Percentiles rank a stretch among this genome's conserved stretches.
phyloP scores from a whole-genome alignment of 2,113 vertebrate genomes.

The Halcyon senegalensis region DNA sequence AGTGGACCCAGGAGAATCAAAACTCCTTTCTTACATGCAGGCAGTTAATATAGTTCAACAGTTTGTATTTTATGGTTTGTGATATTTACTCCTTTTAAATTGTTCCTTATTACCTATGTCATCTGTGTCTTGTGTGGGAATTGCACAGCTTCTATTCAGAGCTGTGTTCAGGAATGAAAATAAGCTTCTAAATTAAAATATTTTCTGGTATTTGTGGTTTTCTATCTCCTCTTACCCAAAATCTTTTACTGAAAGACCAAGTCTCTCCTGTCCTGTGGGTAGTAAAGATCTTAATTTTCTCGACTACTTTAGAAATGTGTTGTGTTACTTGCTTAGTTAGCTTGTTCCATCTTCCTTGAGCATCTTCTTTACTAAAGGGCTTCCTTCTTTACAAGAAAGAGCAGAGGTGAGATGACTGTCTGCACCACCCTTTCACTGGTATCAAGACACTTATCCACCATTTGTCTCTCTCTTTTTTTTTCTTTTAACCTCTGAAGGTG shows the following conservation, averaged over 20 bases:
- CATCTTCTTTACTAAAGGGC: background rate
- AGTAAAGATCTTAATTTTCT: background rate
- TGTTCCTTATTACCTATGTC: background rate
- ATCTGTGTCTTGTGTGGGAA: background rate
- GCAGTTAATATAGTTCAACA: background rate
- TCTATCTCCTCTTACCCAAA: background rate
- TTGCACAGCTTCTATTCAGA: background rate
- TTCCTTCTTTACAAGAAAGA: background rate
- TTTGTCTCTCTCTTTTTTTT: background rate
- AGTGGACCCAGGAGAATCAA: background rate
- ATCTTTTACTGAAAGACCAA: background rate
- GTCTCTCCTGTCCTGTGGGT: background rate
- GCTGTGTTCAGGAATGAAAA: background rate
- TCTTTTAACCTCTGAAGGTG: background rate
- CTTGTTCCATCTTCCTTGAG: background rate
- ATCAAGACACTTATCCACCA: background rate
- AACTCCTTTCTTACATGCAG: background rate
- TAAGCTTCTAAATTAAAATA: background rate
- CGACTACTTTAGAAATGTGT: background rate
- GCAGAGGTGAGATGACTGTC: background rate
- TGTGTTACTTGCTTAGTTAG: background rate
- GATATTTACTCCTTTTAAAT: background rate
- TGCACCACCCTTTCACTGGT: background rate
- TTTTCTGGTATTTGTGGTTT: background rate
- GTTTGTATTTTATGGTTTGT: background rate